Base-by-base conservation (phyloP, 2,888 invertebrate genomes). In the Drosophila longiperda region DNA sequence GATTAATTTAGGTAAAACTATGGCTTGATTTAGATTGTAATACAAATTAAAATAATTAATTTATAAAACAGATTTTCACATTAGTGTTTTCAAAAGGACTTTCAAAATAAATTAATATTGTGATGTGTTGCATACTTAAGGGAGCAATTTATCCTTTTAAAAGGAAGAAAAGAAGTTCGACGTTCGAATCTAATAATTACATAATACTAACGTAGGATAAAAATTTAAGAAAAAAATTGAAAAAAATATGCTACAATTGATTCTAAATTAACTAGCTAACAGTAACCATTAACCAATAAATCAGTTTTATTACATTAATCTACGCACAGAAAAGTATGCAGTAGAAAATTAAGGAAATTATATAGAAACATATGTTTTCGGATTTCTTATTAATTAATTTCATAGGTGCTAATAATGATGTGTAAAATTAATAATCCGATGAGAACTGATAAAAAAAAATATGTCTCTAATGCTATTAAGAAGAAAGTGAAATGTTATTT, bases 251-350 rank as follows among this genome's bases (percentile, higher is more conserved):
- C 2, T 8, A 9, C 0, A 20, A 20, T 20, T 40, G 6, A 54
- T 12, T 7, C 26, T 15, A 23, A 34, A n/a, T 26, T 12, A 26
- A 12, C 8, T 12, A 6, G 12, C 12, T 26, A 3, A 0, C 1
- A 12, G 8, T 36, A 26, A 11, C 7, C 7, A 17, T 29, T 1
- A 12, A 12, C 3, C 2, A 23, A 15, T 15, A 9, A 33, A 12
- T 12, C 1, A 20, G 23, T 3, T 26, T 42, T 32, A 23, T 33
- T 36, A 4, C 2, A 23, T 26, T 12, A 34, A 12, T n/a, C 15
- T 7, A 0, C 7, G 54, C 52, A 9, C 80, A 34, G 1, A 64
- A 61, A 78, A 80, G 80, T 78, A 78, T 75, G 71, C 77, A 75
- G 17, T 20, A 62, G 3, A 58, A 32, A 29, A 20, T 12, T 4